These are phyloP conservation scores for Cosmia pyralina DNA, from an alignment of 2,888 invertebrate genomes.

Conservation along the genomic window DNA sequence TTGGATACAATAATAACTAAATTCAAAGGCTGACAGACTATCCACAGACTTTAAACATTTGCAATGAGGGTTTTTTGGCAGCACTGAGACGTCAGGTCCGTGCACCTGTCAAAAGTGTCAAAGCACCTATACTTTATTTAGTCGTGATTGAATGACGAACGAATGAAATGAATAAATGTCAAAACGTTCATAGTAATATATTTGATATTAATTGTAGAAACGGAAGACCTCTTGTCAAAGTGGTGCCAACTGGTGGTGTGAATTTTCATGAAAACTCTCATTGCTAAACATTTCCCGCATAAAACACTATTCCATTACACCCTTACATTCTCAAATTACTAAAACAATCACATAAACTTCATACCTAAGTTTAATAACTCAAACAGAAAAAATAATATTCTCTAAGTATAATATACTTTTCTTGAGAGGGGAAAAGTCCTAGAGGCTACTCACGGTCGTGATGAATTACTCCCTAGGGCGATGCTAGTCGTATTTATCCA, in stretches of 20 bases:
- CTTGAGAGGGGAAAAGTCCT: constrained; percentile 56
- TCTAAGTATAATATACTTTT: constrained; percentile 62
- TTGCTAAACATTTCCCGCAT: neutral
- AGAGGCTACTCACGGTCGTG: constrained; percentile 66
- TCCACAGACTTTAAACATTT: neutral
- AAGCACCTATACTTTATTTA: too few relatives aligned
- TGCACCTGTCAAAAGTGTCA: too few relatives aligned
- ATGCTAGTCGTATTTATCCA: constrained; percentile 60
- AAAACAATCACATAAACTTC: constrained; percentile 35
- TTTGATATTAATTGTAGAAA: too few relatives aligned
- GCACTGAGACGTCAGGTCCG: too few relatives aligned
- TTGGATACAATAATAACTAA: neutral
- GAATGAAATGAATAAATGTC: too few relatives aligned
- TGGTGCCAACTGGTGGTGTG: too few relatives aligned
- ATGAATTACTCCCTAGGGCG: constrained; percentile 71
- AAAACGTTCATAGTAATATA: too few relatives aligned
- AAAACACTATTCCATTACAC: neutral
- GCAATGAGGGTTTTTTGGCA: too few relatives aligned
- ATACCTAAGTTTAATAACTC: constrained; percentile 40
- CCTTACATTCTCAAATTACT: neutral
- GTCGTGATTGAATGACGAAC: too few relatives aligned
- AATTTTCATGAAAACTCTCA: neutral
- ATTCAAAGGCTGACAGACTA: neutral
- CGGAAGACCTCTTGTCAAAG: too few relatives aligned
- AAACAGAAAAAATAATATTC: constrained; percentile 66